Conservation (phyloP, 2,888 invertebrate species). For the Leptopilina syphax region DNA sequence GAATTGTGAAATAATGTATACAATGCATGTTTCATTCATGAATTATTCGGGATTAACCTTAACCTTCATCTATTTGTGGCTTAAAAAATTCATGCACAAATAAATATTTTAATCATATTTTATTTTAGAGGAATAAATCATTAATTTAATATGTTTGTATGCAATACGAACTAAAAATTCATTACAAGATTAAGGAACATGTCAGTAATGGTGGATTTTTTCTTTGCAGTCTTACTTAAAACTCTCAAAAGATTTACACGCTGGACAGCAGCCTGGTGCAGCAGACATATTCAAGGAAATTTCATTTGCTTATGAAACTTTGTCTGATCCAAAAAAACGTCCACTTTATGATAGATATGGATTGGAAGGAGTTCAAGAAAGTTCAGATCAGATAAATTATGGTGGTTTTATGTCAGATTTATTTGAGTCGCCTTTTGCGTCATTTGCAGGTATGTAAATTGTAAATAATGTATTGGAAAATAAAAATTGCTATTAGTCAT, state of each 20-base stretch:
- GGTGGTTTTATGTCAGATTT: slow-evolving; percentile 83
- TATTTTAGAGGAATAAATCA: too few species aligned
- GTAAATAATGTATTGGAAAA: background rate
- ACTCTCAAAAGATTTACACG: slow-evolving; percentile 95
- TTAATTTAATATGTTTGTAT: too few species aligned
- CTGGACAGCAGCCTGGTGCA: slow-evolving; percentile 92
- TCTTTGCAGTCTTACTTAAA: slow-evolving; percentile 89
- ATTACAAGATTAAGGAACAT: background rate
- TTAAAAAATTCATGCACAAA: background rate
- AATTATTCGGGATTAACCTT: slow-evolving; percentile 10
- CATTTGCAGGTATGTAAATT: slow-evolving; percentile 66
- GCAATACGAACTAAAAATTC: background rate
- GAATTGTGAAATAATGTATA: background rate
- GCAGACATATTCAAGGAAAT: slow-evolving; percentile 98
- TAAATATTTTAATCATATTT: background rate
- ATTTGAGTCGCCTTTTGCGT: slow-evolving; percentile 84
- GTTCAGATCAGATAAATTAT: slow-evolving; percentile 80
- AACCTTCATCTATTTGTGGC: background rate
- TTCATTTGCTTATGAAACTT: slow-evolving; percentile 95
- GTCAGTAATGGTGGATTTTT: background rate
- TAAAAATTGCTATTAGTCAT: background rate
- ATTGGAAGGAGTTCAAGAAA: slow-evolving; percentile 92
- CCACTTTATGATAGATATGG: slow-evolving; percentile 92
- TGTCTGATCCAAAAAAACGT: slow-evolving; percentile 92
- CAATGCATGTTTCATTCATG: background rate